Evolutionary conservation across 1,140 invertebrate species (phyloP), one percentile per base, ranked within the genome.

Genomic region (Rhizoglyphus robini): DNA sequence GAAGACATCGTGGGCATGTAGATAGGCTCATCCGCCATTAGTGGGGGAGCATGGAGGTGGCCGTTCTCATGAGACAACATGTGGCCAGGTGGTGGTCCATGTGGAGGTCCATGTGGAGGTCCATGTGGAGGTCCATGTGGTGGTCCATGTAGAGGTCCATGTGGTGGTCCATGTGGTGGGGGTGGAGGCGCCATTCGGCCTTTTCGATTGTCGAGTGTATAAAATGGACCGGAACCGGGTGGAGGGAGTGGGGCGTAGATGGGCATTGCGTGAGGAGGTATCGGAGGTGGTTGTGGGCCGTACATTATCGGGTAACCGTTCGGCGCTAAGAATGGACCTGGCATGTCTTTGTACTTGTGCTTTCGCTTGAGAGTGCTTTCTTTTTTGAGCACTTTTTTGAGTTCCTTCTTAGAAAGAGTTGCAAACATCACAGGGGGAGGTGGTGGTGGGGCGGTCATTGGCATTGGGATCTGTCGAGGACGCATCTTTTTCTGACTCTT

Each of bases 401-500:
- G 41, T 23, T 46, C 49, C 20, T 67, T 66, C 25, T 65, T 65
- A 20, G 23, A 32, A 23, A 57, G 25, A 36, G 64, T 67, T 15
- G 54, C 36, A 58, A 58, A 65, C 65, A 70, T 27, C 65, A 70
- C 54, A 63, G 69, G 61, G 54, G 30, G 63, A 31, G 66, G 25
- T 60, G 61, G 65, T 63, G 69, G 59, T 29, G 66, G 58, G 8
- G 32, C 41, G 75, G 75, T 30, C 74, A 74, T 8, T 68, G 49
- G 1, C 66, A 66, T 34, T 71, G 71, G 64, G 69, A 76, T 83
- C 0, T 85, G 83, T 0, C 86, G 88, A 31, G 88, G 88, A 3
- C 88, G 87, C 57, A 88, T 63, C 70, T 75, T 83, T 0, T 85
- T 83, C 0, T 86, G 71, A 70, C 36, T 67, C 66, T 49, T 71